A percentile compares a stretch with the other conserved stretches of the same genome.
These are phyloP conservation scores for Melanotaenia duboulayi DNA, from an alignment of 2,113 vertebrate genomes.

Conservation along the genomic window DNA sequence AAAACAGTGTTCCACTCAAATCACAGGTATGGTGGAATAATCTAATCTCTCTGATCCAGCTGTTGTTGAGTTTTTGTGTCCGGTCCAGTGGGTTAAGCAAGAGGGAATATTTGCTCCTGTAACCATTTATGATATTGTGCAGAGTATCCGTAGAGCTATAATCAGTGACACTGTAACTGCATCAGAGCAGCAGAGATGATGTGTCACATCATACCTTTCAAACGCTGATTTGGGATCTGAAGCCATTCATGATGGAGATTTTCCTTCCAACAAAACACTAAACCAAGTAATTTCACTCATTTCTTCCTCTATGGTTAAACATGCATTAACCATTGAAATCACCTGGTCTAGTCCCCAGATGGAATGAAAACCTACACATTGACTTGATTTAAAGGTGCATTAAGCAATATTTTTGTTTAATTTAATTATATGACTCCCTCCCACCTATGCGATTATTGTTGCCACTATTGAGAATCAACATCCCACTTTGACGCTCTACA, in stretches of 20 bases:
- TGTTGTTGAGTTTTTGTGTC: constrained; percentile 3
- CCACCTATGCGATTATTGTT: constrained; percentile 18
- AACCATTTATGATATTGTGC: constrained; percentile 20
- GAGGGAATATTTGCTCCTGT: constrained; percentile 26
- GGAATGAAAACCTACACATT: constrained; percentile 58
- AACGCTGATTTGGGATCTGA: constrained; percentile 16
- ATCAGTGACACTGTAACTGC: constrained; percentile 1
- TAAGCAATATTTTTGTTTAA: constrained; percentile 50
- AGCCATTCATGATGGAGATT: constrained; percentile 39
- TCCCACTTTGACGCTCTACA: constrained; percentile 14
- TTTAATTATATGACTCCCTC: constrained; percentile 30
- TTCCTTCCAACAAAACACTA: constrained; percentile 53
- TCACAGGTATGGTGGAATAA: background rate
- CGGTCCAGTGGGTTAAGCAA: constrained; percentile 9
- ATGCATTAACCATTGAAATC: constrained; percentile 38
- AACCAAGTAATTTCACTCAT: constrained; percentile 57
- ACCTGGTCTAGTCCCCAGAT: constrained; percentile 44
- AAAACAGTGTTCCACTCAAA: constrained; percentile 10
- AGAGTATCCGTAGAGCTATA: constrained; percentile 4
- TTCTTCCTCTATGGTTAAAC: constrained; percentile 42
- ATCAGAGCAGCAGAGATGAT: constrained; percentile 62
- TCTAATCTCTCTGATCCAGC: too few relatives aligned
- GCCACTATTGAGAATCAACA: constrained; percentile 37
- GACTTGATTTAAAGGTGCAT: constrained; percentile 70
- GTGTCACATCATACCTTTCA: constrained; percentile 35